Percentiles rank a stretch among this genome's conserved stretches.
Conservation (phyloP, 2,113 vertebrate genomes). For the Elephas maximus region DNA sequence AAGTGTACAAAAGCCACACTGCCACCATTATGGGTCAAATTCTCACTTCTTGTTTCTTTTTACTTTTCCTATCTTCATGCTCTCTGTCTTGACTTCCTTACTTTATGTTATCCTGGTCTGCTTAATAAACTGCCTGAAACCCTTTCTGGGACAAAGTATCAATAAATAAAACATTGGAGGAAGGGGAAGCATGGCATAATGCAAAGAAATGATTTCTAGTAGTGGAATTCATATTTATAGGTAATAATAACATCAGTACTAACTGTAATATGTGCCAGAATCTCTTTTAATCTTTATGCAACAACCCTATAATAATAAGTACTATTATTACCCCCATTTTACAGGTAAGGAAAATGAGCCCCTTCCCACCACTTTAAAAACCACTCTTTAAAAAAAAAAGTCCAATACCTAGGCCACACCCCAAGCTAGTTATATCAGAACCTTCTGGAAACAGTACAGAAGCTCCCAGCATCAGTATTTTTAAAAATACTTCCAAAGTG, state of each 20-base stretch:
- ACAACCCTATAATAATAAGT: not conserved
- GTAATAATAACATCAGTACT: not conserved
- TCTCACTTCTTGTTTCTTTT: not conserved
- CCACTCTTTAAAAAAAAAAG: not conserved
- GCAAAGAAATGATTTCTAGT: not conserved
- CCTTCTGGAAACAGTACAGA: not conserved
- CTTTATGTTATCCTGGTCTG: not conserved
- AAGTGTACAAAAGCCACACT: not conserved
- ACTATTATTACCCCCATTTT: not conserved
- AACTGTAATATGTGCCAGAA: not conserved
- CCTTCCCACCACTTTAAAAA: not conserved
- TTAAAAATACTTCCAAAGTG: not conserved
- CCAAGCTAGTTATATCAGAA: not conserved
- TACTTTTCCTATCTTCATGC: not conserved
- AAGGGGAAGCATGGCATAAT: not conserved
- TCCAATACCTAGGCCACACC: not conserved
- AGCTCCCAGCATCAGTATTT: not conserved
- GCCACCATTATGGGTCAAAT: not conserved
- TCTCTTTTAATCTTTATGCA: not conserved
- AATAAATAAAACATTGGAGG: not conserved
- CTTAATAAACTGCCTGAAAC: constrained; percentile 4
- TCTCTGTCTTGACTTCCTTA: constrained; percentile 2
- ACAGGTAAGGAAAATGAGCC: not conserved
- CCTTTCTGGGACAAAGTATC: not conserved
- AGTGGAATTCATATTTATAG: not conserved